Evolutionary conservation across 2,113 vertebrate species (phyloP).

Genomic region (Uropsilus gracilis): DNA sequence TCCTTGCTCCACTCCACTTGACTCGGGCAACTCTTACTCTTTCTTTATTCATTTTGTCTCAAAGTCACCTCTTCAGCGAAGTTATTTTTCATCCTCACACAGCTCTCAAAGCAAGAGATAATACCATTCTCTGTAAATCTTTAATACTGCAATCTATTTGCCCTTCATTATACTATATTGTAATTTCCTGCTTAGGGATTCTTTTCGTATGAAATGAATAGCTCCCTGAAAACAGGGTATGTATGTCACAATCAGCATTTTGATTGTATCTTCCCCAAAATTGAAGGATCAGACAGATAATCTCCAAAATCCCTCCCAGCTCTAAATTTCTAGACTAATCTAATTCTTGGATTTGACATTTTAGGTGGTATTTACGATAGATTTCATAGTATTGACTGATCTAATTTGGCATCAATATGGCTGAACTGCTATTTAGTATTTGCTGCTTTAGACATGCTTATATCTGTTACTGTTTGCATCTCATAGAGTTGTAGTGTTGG

Average conservation of each 20-base stretch:
- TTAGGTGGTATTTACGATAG: not conserved
- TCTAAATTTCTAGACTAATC: slow-evolving; percentile 26
- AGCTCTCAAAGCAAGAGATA: not conserved
- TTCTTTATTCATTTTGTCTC: slow-evolving; percentile 38
- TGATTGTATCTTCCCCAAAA: slow-evolving; percentile 22
- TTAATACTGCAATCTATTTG: not conserved
- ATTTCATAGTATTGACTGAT: not conserved
- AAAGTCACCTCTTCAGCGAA: not conserved
- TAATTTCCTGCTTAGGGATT: not conserved
- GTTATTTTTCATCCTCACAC: slow-evolving; percentile 15
- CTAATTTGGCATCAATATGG: not conserved
- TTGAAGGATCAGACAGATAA: not conserved
- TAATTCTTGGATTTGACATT: slow-evolving; percentile 37
- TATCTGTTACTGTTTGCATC: not conserved
- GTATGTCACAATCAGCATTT: not conserved
- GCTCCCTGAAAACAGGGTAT: not conserved
- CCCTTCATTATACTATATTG: not conserved
- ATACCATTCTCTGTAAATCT: not conserved
- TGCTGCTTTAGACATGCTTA: not conserved
- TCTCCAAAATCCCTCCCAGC: not conserved
- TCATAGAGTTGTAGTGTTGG: not conserved
- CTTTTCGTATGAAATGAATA: slow-evolving; percentile 1
- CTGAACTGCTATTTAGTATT: not conserved
- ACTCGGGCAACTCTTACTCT: not conserved
- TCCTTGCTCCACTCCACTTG: not conserved